These are phyloP conservation scores for Todiramphus chloris DNA, from an alignment of 2,113 vertebrate species.

Conservation along the genomic window DNA sequence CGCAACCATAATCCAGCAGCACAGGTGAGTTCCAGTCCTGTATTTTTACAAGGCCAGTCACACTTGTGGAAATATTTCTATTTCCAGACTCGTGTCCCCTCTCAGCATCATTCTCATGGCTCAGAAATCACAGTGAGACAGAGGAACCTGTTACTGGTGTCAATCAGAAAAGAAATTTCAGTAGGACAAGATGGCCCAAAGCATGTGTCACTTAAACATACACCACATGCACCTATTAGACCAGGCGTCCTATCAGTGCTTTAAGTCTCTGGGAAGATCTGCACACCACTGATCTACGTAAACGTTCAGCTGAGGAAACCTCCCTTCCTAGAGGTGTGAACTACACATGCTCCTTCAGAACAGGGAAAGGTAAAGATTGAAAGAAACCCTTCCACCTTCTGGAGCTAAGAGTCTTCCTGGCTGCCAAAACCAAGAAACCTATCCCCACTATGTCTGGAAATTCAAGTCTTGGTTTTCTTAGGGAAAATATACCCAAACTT, in stretches of 20 bases:
- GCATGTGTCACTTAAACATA: background rate
- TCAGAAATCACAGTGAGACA: background rate
- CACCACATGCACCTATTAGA: background rate
- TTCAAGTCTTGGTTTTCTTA: background rate
- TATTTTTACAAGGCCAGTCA: background rate
- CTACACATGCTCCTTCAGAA: background rate
- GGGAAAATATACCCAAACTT: background rate
- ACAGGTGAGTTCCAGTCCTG: background rate
- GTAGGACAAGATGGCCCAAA: background rate
- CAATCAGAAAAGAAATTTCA: background rate
- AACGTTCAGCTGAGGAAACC: background rate
- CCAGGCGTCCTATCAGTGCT: background rate
- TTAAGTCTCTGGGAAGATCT: background rate
- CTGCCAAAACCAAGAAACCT: background rate
- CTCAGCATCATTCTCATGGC: background rate
- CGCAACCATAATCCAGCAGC: background rate
- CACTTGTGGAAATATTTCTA: background rate
- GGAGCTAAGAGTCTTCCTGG: background rate
- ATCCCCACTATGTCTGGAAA: background rate
- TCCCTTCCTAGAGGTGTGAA: background rate
- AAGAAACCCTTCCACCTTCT: background rate
- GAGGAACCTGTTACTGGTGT: too few relatives aligned
- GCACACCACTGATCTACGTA: background rate
- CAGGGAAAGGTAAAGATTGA: background rate
- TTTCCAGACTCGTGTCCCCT: background rate